Evolutionary conservation across 1,140 invertebrate genomes (phyloP).

Genomic region (Drosophila cardini): DNA sequence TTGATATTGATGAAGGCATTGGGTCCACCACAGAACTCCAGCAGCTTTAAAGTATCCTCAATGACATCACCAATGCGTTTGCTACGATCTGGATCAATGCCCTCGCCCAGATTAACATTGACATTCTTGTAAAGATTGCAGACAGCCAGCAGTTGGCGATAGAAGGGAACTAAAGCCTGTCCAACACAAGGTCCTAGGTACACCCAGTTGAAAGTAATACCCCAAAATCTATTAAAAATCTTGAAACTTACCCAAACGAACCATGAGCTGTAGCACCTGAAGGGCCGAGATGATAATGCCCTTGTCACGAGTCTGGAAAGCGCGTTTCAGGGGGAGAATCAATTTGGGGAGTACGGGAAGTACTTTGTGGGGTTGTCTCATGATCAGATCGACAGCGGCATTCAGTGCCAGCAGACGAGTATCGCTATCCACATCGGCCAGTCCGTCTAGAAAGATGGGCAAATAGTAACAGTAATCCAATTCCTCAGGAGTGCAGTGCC

Average conservation of each 20-base stretch:
- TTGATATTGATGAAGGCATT: constrained; percentile 99
- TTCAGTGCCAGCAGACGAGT: constrained; percentile 68
- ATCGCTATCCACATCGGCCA: constrained; percentile 71
- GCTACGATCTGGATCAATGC: constrained; percentile 91
- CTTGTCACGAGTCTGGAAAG: constrained; percentile 91
- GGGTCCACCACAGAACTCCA: constrained; percentile 95
- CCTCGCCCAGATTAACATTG: constrained; percentile 92
- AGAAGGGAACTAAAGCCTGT: constrained; percentile 95
- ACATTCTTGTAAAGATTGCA: constrained; percentile 95
- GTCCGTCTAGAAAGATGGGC: constrained; percentile 96
- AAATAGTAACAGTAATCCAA: constrained; percentile 97
- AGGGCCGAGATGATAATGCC: constrained; percentile 91
- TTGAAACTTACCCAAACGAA: constrained; percentile 88
- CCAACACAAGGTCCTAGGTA: constrained; percentile 86
- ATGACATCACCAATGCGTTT: constrained; percentile 95
- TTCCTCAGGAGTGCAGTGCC: constrained; percentile 86
- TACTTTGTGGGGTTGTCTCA: constrained; percentile 92
- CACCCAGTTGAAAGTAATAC: constrained; percentile 12
- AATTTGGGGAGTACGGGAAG: constrained; percentile 95
- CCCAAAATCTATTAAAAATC: background rate
- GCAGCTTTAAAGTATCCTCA: constrained; percentile 95
- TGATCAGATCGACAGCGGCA: constrained; percentile 86
- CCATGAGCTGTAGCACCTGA: constrained; percentile 91
- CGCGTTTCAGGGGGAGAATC: constrained; percentile 96
- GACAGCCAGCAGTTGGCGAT: constrained; percentile 94